Base-by-base conservation (phyloP, 2,888 invertebrate species). In the Blastobasis lacticolella region DNA sequence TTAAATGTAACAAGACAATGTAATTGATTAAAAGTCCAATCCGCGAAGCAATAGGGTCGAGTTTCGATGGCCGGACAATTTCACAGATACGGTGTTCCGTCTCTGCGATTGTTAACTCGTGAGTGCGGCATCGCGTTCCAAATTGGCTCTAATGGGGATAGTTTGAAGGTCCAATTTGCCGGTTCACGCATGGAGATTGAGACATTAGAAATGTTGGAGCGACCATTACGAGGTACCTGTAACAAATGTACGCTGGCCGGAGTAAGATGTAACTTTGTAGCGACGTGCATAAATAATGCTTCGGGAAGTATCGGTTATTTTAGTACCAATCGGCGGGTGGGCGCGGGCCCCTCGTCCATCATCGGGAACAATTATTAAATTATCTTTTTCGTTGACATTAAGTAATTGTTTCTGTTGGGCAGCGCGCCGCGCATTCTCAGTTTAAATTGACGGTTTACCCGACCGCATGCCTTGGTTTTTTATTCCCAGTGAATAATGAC, bases 311-410 rank as follows among this genome's bases (percentile, higher is more conserved):
- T 85, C 78, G 81, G 81, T 74, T 86, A 83, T 85, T 85, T 81
- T 77, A 84, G 81, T 81, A 77, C 68, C 62, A 66, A 60, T 63
- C 87, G 84, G 80, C 87, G 80, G 85, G 87, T 83, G 86, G 87
- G 81, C 85, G 76, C 54, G 59, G 81, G 71, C 81, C 82, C 73
- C 66, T 74, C 72, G 75, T 88, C 84, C 77, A 86, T 88, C 87
- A 86, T 84, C 67, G 67, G 53, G 62, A 78, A 86, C 86, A 88
- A 88, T 88, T 87, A 88, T 87, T 88, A 85, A 87, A 87, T 87
- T 87, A 87, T 87, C 80, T 86, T 85, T 84, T 83, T 81, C 75
- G 84, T 80, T 83, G 88, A 87, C 86, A 81, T 86, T 87, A 88
- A 88, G 88, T 88, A 87, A 88, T 88, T 88, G 88, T 87, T 85